These are phyloP conservation scores for Brachionus manjavacas DNA, from an alignment of 1,140 invertebrate species.

Conservation along the genomic window DNA sequence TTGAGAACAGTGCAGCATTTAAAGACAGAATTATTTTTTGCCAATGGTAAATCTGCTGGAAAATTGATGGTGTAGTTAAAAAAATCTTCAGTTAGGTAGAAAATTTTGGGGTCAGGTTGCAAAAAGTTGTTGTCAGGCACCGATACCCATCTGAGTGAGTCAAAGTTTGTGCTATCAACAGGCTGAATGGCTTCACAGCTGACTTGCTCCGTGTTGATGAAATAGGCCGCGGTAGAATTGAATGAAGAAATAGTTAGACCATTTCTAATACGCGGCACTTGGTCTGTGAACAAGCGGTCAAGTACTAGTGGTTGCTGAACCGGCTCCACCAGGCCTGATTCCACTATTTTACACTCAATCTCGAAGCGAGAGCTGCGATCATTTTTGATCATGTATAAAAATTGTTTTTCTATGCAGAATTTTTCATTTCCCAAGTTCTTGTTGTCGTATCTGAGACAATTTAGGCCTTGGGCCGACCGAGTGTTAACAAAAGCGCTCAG, in stretches of 20 bases:
- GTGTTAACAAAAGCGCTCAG: not conserved
- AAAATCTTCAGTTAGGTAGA: not conserved
- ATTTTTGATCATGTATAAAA: not conserved
- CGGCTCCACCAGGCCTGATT: not conserved
- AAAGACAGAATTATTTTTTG: not conserved
- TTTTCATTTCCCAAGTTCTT: constrained; percentile 8
- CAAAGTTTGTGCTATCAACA: not conserved
- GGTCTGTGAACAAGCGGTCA: not conserved
- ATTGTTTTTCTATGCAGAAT: constrained; percentile 2
- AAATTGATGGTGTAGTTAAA: constrained; percentile 10
- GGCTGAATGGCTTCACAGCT: constrained; percentile 18
- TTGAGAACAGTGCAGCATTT: constrained; percentile 5
- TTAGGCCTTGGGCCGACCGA: not conserved
- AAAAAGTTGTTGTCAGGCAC: not conserved
- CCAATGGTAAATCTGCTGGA: not conserved
- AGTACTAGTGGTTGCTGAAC: not conserved
- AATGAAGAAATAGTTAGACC: not conserved
- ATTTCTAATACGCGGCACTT: not conserved
- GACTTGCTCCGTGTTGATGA: not conserved
- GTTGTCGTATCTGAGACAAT: not conserved
- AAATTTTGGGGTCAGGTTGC: not conserved
- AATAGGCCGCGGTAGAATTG: not conserved
- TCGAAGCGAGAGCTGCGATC: not conserved
- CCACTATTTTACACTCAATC: not conserved
- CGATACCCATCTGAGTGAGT: constrained; percentile 18